Conservation (phyloP, 2,888 invertebrate species). For the Orchestes rusci region DNA sequence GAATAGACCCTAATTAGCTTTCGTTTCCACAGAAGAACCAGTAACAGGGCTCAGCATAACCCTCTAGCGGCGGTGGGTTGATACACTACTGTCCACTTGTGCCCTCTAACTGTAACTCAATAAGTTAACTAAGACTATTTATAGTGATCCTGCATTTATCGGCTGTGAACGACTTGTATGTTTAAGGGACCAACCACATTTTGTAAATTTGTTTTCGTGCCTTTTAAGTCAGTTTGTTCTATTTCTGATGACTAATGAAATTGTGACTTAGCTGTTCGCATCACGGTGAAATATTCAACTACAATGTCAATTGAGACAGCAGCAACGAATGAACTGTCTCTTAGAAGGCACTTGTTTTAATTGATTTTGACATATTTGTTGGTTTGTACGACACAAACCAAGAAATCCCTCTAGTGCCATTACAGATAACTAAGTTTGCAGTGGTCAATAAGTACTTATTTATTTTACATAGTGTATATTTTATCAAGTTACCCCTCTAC, state of each 20-base stretch:
- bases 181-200: slow-evolving; percentile 40
- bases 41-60: slow-evolving; percentile 55
- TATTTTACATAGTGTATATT: slow-evolving; percentile 13
- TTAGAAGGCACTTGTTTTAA: background rate
- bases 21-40: slow-evolving; percentile 45
- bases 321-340: background rate
- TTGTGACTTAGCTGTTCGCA: too few relatives aligned
- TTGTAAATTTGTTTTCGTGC: slow-evolving; percentile 9
- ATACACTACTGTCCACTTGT: slow-evolving; percentile 13
- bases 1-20: slow-evolving; percentile 4
- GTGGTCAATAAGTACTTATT: slow-evolving; percentile 17
- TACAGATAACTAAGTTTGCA: slow-evolving; percentile 7
- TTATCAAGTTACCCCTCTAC: too few relatives aligned
- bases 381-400: too few relatives aligned
- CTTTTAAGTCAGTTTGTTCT: slow-evolving; percentile 5
- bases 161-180: slow-evolving; percentile 44
- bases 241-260: too few relatives aligned
- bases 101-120: too few relatives aligned
- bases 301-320: too few relatives aligned
- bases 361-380: too few relatives aligned
- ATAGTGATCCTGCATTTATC: slow-evolving; percentile 39
- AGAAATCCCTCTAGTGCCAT: slow-evolving; percentile 14
- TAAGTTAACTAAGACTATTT: too few relatives aligned
- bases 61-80: slow-evolving; percentile 49
- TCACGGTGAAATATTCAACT: too few relatives aligned